Conservation (phyloP, 1,140 invertebrate genomes). For the Trichonephila inaurata region DNA sequence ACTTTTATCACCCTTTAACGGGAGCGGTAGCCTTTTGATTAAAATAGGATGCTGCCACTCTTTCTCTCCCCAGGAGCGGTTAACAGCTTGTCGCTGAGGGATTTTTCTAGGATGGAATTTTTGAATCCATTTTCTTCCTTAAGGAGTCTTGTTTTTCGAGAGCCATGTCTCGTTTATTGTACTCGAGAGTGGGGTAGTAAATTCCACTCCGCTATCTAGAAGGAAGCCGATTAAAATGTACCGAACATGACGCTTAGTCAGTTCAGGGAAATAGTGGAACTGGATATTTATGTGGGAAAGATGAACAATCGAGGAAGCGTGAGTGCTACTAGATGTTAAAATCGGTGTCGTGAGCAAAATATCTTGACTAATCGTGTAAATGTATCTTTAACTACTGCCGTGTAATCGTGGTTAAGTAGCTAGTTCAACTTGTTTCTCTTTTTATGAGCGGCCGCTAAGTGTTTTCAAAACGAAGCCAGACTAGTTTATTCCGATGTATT, state of each 20-base stretch:
- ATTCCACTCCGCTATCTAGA: background rate
- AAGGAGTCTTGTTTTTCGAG: background rate
- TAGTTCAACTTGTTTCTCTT: background rate
- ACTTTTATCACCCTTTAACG: conserved; percentile 70
- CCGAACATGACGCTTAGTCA: background rate
- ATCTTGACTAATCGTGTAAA: background rate
- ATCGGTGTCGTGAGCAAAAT: background rate
- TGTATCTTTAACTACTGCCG: background rate
- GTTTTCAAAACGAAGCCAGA: background rate
- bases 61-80: background rate
- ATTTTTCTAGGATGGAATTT: conserved; percentile 16
- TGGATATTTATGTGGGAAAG: background rate
- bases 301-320: background rate
- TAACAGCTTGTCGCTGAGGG: conserved; percentile 4
- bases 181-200: background rate
- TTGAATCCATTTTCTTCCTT: conserved; percentile 23
- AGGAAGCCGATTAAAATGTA: conserved; percentile 21
- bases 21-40: conserved; percentile 42
- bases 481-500: background rate
- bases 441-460: background rate
- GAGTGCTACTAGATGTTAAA: background rate
- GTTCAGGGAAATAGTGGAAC: background rate
- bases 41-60: conserved; percentile 57
- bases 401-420: background rate
- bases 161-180: background rate